Evolutionary conservation across 2,113 vertebrate species (phyloP), one percentile per base, ranked within the genome.

Genomic region (Pseudorhombus dupliciocellatus): DNA sequence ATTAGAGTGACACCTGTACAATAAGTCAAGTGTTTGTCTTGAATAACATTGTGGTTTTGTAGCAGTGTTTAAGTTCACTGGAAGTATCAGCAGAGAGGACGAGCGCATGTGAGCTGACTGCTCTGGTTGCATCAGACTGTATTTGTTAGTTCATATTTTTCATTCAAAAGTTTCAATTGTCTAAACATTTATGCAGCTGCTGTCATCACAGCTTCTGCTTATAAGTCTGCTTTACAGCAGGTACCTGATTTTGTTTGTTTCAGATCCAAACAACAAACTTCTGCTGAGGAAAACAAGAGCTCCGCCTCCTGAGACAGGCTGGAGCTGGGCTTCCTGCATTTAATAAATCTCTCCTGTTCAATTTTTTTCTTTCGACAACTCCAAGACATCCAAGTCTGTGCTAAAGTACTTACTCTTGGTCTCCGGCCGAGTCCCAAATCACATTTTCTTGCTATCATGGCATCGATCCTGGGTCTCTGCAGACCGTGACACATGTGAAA

Each of bases 361-460:
- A 44, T 75, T 75, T 84, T 77, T 75, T 73, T 62, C 58, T 60
- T 53, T 22, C 26, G 48, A 69, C 53, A 62, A 44, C 55, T 55
- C 40, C 16, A 66, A 64, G 51, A 63, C 25, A 46, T 84, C 74
- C 81, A 84, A 66, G 51, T 75, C 61, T 71, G 25, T 87, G 80
- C 54, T 78, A 70, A 90, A 88, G 64, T 66, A 73, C 83, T 89
- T 88, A 75, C 44, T 70, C 66, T 61, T 75, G 50, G 44, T 77
- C 70, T 84, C 73, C 80, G 76, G 67, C 75, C 80, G 79, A 24
- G 79, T 63, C 74, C 54, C 70, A 74, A 77, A 74, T 75, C 60
- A n/a, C 56, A 5, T 51, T 75, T 70, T 77, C 55, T 80, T 77
- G 50, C 75, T 81, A 52, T 77, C 44, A 12, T 75, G 65, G 75